Evolutionary conservation across 92 coral and sea anemone genomes (phyloP), one percentile per base, ranked within the genome.

Genomic region (Muricea muricata): DNA sequence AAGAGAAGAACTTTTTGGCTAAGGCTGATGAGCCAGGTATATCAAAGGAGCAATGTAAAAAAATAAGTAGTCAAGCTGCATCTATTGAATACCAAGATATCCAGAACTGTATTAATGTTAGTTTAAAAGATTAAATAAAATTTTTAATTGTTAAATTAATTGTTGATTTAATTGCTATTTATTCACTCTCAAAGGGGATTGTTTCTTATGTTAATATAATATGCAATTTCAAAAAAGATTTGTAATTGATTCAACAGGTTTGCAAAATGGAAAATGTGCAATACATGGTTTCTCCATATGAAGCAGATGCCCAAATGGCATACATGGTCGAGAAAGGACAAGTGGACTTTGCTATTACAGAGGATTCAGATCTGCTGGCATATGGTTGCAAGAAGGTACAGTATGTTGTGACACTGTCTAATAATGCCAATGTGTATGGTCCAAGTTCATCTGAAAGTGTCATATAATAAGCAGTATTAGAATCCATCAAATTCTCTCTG

Each of bases 351-450:
- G 92, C 55, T 20, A 31, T 89, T 15, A 89, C 92, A 9, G 90
- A 89, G 46, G 87, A 89, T 78, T 89, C 92, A 20, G 92, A 89
- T 35, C 89, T 89, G 6, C 65, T 89, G 73, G 81, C 79, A 0
- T 89, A 79, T 85, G 83, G 92, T 21, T 89, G 89, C 61, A 82
- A 81, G 21, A 79, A 85, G 89, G 89, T 89, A 42, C 37, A 68
- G 29, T 14, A 55, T 28, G 20, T 68, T 54, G 24, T 30, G 39
- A 23, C 73, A 66, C 73, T 45, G n/a, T n/a, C n/a, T n/a, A n/a
- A n/a, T n/a, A n/a, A n/a, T n/a, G n/a, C n/a, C n/a, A n/a, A n/a
- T n/a, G n/a, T n/a, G n/a, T n/a, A n/a, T n/a, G n/a, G n/a, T n/a
- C n/a, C n/a, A n/a, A n/a, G n/a, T n/a, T n/a, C n/a, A n/a, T n/a